These are phyloP conservation scores for Scaeva pyrastri DNA, from an alignment of 2,888 invertebrate species.

Conservation along the genomic window DNA sequence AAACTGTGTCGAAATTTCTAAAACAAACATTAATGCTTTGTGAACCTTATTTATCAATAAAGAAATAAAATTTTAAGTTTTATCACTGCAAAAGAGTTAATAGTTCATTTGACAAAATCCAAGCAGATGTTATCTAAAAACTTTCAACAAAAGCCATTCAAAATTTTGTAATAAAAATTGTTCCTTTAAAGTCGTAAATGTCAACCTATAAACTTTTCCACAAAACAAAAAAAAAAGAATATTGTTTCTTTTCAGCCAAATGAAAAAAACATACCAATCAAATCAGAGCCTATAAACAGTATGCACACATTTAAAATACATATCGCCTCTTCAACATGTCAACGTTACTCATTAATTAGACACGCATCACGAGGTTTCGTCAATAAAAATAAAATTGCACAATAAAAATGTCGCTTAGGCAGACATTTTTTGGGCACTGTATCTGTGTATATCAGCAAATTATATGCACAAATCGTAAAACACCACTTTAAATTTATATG, in stretches of 20 bases:
- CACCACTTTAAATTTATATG: slow-evolving; percentile 35
- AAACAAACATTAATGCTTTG: too few relatives aligned
- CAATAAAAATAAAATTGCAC: slow-evolving; percentile 74
- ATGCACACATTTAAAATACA: slow-evolving; percentile 35
- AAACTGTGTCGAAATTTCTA: too few relatives aligned
- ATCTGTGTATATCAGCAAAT: slow-evolving; percentile 56
- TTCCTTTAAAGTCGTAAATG: slow-evolving; percentile 69
- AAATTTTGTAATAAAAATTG: slow-evolving; percentile 59
- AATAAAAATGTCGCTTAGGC: slow-evolving; percentile 65
- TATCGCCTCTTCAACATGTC: slow-evolving; percentile 56
- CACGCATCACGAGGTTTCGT: slow-evolving; percentile 70
- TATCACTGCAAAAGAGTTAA: too few relatives aligned
- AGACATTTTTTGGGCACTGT: background rate
- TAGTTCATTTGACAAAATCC: slow-evolving; percentile 7
- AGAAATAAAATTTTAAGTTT: too few relatives aligned
- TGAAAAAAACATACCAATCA: slow-evolving; percentile 20
- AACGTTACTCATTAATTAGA: slow-evolving; percentile 72
- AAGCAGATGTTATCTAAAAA: slow-evolving; percentile 46
- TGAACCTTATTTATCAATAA: too few relatives aligned
- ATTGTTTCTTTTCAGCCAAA: background rate
- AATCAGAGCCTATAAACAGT: slow-evolving; percentile 29
- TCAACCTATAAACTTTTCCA: slow-evolving; percentile 54
- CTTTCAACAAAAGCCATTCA: slow-evolving; percentile 27
- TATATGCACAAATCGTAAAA: slow-evolving; percentile 73
- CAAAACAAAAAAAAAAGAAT: background rate